Percentiles rank a stretch among this genome's conserved stretches.
phyloP scores from a whole-genome alignment of 2,113 vertebrate species.

The Percina caprodes region DNA sequence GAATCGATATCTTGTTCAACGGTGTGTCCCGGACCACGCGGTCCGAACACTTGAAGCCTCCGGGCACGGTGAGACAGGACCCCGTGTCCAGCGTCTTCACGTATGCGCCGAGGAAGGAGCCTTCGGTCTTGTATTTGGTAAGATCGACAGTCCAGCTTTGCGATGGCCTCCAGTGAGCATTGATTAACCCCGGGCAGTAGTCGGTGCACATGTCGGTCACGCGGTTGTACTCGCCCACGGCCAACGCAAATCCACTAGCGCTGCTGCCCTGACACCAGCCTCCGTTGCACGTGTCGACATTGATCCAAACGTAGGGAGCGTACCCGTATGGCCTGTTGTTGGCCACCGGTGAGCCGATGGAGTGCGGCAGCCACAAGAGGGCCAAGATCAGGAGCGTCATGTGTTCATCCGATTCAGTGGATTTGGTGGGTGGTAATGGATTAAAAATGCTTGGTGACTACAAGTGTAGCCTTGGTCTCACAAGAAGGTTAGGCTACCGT shows the following conservation, averaged over 20 bases:
- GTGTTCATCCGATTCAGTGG: no score
- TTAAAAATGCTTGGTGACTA: no score
- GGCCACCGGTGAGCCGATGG: not conserved
- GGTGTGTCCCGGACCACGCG: not conserved
- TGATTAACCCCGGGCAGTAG: not conserved
- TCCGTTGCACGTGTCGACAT: not conserved
- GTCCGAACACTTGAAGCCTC: slow-evolving; percentile 13
- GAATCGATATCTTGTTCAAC: not conserved
- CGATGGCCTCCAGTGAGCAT: not conserved
- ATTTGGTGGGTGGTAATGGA: no score
- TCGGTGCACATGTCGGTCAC: not conserved
- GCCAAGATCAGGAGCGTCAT: no score
- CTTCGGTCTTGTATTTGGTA: accelerated
- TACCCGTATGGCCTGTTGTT: not conserved
- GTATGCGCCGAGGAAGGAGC: not conserved
- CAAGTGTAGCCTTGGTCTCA: no score
- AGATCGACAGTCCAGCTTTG: not conserved
- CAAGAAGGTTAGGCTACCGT: no score
- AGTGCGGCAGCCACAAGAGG: not conserved
- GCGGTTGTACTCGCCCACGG: not conserved
- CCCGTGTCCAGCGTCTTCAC: not conserved
- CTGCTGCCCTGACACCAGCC: slow-evolving; percentile 9
- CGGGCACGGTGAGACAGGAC: not conserved
- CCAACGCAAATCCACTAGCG: not conserved
- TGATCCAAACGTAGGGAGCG: slow-evolving; percentile 18